These are phyloP conservation scores for Papilio helenus DNA, from an alignment of 1,140 invertebrate species.

Conservation along the genomic window DNA sequence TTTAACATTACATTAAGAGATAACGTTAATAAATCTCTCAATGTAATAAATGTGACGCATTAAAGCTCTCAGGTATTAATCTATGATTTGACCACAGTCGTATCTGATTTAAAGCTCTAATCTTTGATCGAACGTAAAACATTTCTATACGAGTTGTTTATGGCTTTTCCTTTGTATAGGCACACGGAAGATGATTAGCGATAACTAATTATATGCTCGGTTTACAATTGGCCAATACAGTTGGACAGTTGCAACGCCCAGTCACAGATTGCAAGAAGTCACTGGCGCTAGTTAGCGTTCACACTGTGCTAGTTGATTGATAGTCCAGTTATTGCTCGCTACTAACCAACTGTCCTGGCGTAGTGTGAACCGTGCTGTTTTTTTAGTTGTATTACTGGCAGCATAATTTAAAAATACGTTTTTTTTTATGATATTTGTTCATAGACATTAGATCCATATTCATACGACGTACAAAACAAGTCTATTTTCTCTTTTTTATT, in stretches of 20 bases:
- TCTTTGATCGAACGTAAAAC: slow-evolving; percentile 1
- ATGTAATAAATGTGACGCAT: slow-evolving; percentile 12
- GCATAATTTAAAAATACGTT: not conserved
- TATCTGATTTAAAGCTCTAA: slow-evolving; percentile 11
- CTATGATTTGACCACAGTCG: slow-evolving; percentile 1
- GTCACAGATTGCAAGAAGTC: too few species aligned
- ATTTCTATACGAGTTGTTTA: slow-evolving; percentile 11
- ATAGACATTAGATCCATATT: not conserved
- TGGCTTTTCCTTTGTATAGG: not conserved
- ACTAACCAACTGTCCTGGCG: too few species aligned
- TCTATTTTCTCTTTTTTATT: not conserved
- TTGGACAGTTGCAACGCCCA: too few species aligned
- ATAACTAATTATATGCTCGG: not conserved
- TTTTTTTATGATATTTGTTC: not conserved
- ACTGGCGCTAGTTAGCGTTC: too few species aligned
- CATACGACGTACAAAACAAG: not conserved
- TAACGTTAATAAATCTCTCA: slow-evolving; percentile 13
- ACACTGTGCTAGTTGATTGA: too few species aligned
- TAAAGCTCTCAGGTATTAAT: slow-evolving; percentile 1
- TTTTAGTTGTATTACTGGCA: not conserved
- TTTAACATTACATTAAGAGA: not conserved
- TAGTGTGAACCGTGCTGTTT: not conserved
- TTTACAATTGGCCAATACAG: too few species aligned
- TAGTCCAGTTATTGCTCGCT: too few species aligned
- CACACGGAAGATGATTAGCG: not conserved